Conservation (phyloP, 2,888 invertebrate species). For the Rhagium mordax region DNA sequence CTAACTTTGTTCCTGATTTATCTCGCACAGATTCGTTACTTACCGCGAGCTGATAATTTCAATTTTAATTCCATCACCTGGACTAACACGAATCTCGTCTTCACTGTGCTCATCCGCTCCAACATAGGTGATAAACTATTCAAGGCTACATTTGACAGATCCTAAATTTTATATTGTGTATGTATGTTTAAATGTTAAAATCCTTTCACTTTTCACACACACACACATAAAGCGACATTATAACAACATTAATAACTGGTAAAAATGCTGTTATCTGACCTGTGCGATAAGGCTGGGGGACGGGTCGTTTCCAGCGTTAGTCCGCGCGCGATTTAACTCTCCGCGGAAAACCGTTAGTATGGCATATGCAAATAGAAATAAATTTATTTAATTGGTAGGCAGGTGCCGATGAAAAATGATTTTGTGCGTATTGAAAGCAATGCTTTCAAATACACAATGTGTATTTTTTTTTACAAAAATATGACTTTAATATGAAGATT, state of each 20-base stretch:
- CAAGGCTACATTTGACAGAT: conserved; percentile 27
- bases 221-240: too few relatives aligned
- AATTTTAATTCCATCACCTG: too few relatives aligned
- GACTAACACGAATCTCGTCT: conserved; percentile 20
- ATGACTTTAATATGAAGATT: too few relatives aligned
- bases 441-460: too few relatives aligned
- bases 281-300: conserved; percentile 24
- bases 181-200: background rate
- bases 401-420: background rate
- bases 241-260: conserved; percentile 34
- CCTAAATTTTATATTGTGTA: conserved; percentile 7
- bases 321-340: background rate
- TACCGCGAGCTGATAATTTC: too few relatives aligned
- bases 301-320: background rate
- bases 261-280: conserved; percentile 47
- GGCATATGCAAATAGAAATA: background rate
- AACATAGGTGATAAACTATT: conserved; percentile 16
- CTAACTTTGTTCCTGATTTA: too few relatives aligned
- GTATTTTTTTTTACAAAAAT: too few relatives aligned
- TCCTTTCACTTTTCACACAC: conserved; percentile 31
- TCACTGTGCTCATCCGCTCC: conserved; percentile 2
- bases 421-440: background rate
- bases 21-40: too few relatives aligned
- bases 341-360: background rate
- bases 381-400: background rate